These are phyloP conservation scores for Ciona savignyi DNA, from an alignment of 23 tunicate genomes.

Conservation along the genomic window DNA sequence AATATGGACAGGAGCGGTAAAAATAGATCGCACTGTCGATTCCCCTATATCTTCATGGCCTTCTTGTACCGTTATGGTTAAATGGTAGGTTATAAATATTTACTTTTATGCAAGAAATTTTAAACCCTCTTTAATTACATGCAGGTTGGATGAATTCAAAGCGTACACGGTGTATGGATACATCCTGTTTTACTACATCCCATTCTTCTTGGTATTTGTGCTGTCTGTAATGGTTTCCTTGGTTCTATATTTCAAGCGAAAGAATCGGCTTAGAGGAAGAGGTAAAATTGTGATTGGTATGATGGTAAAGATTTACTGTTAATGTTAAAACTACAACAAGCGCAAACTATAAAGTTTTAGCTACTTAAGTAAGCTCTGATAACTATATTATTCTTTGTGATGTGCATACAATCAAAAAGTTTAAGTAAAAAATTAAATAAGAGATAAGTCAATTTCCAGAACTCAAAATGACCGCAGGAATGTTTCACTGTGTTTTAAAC, in stretches of 20 bases:
- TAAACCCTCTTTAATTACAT: too few relatives aligned
- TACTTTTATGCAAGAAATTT: too few relatives aligned
- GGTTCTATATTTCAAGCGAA: not conserved
- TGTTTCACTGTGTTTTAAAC: too few relatives aligned
- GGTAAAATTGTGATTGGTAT: not conserved
- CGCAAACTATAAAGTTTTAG: too few relatives aligned
- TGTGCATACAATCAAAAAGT: too few relatives aligned
- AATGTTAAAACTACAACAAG: too few relatives aligned
- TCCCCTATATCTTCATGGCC: not conserved
- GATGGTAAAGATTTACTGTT: not conserved
- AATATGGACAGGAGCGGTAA: not conserved
- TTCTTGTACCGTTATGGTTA: not conserved
- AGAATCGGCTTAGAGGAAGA: not conserved
- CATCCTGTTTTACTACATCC: not conserved
- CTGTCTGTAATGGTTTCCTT: not conserved
- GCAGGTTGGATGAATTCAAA: not conserved
- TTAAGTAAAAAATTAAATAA: too few relatives aligned
- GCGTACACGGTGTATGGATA: not conserved
- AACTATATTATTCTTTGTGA: too few relatives aligned
- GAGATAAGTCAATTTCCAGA: too few relatives aligned
- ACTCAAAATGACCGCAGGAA: too few relatives aligned
- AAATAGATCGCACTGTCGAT: not conserved
- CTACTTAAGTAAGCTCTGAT: too few relatives aligned
- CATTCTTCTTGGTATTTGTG: not conserved
- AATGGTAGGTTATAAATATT: not conserved